A percentile compares a stretch with the other conserved stretches of the same genome.
Evolutionary conservation across 2,113 vertebrate species (phyloP).

Genomic region (Xyrauchen texanus): DNA sequence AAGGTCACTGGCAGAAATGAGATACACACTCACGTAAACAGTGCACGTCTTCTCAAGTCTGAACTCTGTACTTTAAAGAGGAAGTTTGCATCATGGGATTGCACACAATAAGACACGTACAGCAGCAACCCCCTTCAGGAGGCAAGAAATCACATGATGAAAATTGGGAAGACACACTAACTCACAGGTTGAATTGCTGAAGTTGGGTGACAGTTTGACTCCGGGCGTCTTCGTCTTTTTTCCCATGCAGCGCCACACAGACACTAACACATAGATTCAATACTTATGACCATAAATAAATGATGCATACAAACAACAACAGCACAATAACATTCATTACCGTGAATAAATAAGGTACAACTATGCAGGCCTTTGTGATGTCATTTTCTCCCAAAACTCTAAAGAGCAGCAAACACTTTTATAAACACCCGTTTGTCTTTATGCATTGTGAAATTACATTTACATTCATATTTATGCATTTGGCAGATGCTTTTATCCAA

Average conservation of each 20-base stretch:
- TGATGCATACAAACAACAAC: too few relatives aligned
- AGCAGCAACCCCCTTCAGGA: conserved; percentile 48
- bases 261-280: too few relatives aligned
- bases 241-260: background rate
- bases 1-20: conserved; percentile 75
- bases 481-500: too few relatives aligned
- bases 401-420: too few relatives aligned
- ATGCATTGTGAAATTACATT: too few relatives aligned
- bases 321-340: too few relatives aligned
- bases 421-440: too few relatives aligned
- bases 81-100: conserved; percentile 70
- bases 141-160: conserved; percentile 59
- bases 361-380: too few relatives aligned
- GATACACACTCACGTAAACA: conserved; percentile 70
- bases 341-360: too few relatives aligned
- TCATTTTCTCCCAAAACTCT: too few relatives aligned
- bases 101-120: conserved; percentile 58
- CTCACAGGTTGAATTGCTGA: background rate
- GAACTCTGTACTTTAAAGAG: conserved; percentile 66
- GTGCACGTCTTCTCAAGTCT: conserved; percentile 72
- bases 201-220: background rate
- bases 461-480: too few relatives aligned
- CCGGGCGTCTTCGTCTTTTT: background rate
- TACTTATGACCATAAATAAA: too few relatives aligned
- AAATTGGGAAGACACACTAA: conserved; percentile 54